Percentiles rank a stretch among this genome's conserved stretches.
These are phyloP conservation scores for Drosophila nasuta DNA, from an alignment of 1,140 invertebrate genomes.

Conservation along the genomic window DNA sequence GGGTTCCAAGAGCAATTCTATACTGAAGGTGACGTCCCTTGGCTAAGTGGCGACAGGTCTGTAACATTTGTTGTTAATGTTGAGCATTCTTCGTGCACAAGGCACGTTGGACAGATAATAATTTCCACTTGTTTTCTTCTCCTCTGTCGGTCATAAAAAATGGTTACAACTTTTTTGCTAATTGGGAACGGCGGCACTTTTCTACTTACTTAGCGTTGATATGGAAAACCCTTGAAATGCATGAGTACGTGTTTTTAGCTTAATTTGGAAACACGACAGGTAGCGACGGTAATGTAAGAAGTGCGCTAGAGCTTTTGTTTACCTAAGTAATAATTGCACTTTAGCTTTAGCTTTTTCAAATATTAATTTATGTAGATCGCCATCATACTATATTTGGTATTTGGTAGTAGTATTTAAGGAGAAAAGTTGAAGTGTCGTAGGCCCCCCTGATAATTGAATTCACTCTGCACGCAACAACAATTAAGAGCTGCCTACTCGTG, in stretches of 20 bases:
- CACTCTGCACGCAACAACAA: slow-evolving; percentile 53
- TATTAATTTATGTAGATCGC: neutral
- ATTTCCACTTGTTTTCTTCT: slow-evolving; percentile 6
- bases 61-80: slow-evolving; percentile 39
- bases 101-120: slow-evolving; percentile 33
- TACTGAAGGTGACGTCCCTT: neutral
- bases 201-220: slow-evolving; percentile 64
- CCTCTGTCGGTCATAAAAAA: slow-evolving; percentile 27
- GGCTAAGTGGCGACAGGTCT: slow-evolving; percentile 9
- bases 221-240: slow-evolving; percentile 49
- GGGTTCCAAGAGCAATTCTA: slow-evolving; percentile 37
- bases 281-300: slow-evolving; percentile 37
- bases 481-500: slow-evolving; percentile 60
- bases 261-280: slow-evolving; percentile 50
- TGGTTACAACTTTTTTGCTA: slow-evolving; percentile 61
- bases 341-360: neutral
- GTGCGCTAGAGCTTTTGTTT: neutral
- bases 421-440: slow-evolving; percentile 15
- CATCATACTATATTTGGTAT: slow-evolving; percentile 50
- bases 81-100: slow-evolving; percentile 67
- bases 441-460: slow-evolving; percentile 20
- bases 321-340: neutral
- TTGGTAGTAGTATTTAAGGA: neutral
- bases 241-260: slow-evolving; percentile 64
- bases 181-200: slow-evolving; percentile 46